phyloP scores from a whole-genome alignment of 2,113 vertebrate species.

The Tyto alba region DNA sequence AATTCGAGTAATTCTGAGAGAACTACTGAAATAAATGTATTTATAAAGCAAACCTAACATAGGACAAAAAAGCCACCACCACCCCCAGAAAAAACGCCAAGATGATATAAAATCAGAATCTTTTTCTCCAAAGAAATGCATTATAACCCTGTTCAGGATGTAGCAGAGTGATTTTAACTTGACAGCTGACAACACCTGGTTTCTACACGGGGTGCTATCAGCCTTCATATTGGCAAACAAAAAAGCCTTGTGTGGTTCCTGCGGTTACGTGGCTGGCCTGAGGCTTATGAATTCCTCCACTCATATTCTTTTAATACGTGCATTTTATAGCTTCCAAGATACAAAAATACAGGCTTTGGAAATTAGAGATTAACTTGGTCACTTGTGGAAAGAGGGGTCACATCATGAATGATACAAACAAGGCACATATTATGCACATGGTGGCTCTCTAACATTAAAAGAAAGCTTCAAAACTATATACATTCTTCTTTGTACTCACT shows the following conservation, averaged over 20 bases:
- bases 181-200: background rate
- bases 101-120: background rate
- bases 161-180: background rate
- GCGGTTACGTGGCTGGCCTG: fast-evolving
- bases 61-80: background rate
- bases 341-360: background rate
- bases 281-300: background rate
- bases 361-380: background rate
- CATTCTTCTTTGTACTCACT: background rate
- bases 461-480: background rate
- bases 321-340: background rate
- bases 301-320: background rate
- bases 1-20: background rate
- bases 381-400: background rate
- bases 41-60: background rate
- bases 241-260: background rate
- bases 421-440: constrained; percentile 5
- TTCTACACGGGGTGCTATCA: background rate
- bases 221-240: background rate
- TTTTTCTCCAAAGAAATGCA: background rate
- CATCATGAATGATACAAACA: background rate
- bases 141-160: background rate
- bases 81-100: fast-evolving
- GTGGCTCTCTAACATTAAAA: constrained; percentile 59
- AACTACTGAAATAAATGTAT: background rate